phyloP scores from a whole-genome alignment of 2,888 invertebrate species.

The Theretra japonica region DNA sequence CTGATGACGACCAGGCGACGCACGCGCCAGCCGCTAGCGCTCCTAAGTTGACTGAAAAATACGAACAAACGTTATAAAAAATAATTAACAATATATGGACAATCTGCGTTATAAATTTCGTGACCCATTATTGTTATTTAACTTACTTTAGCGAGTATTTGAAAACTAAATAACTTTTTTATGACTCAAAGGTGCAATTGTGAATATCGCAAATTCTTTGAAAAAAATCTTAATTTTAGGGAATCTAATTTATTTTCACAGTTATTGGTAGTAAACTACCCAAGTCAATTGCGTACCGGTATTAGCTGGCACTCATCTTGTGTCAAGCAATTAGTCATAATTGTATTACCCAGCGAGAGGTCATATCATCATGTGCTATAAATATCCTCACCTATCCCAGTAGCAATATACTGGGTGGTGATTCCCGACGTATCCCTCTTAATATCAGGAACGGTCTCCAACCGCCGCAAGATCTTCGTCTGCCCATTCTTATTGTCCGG shows the following conservation, averaged over 20 bases:
- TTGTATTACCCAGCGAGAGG: neutral
- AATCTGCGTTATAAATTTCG: neutral
- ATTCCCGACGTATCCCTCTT: conserved; percentile 77
- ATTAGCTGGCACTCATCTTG: too few species aligned
- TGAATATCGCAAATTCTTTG: too few species aligned
- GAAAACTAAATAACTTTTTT: too few species aligned
- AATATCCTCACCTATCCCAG: conserved; percentile 70
- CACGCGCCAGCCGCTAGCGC: conserved; percentile 84
- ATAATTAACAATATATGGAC: neutral
- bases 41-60: conserved; percentile 82
- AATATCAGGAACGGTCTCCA: conserved; percentile 78
- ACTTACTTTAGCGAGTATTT: too few species aligned
- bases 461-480: conserved; percentile 60
- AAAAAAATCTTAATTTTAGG: too few species aligned
- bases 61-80: neutral
- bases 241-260: too few species aligned
- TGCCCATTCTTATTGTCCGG: conserved; percentile 56
- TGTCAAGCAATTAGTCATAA: too few species aligned
- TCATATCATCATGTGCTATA: too few species aligned
- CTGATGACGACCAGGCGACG: conserved; percentile 86
- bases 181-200: too few species aligned
- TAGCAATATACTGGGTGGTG: conserved; percentile 78
- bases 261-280: too few species aligned
- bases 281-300: too few species aligned
- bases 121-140: too few species aligned